Base-by-base conservation (phyloP, 1,140 invertebrate genomes). In the Lasaia peninsularis region DNA sequence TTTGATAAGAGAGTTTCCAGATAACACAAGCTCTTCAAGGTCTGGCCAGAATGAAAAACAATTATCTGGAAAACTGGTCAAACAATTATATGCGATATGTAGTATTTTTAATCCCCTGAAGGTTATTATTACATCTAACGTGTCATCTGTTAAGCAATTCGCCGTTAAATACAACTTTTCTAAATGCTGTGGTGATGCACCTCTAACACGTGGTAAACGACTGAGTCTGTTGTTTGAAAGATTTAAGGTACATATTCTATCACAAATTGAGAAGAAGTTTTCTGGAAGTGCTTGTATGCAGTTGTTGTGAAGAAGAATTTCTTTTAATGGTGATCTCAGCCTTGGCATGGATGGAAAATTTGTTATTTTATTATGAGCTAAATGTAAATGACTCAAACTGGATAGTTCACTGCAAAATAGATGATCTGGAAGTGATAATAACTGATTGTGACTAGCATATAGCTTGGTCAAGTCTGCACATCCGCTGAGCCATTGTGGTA, bases 401-500 rank as follows among this genome's bases (percentile, higher is more conserved):
- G 91, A 91, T 12, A 94, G 92, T 76, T 95, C 93, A 67, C 93
- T 93, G 62, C 92, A 94, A 60, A 95, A 92, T 49, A 96, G 76
- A 72, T 94, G 92, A 35, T 95, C 93, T 20, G 93, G 94, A 4
- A 96, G 84, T 5, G 91, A 91, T 21, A 91, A 91, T 48, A 96
- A 73, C 21, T 91, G 85, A 72, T 96, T 96, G 75, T 96, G 94
- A 28, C 93, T 93, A 5, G 94, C 95, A 71, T 93, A 93, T 20
- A 96, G 88, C 16, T 92, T 92, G 24, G 92, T 91, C 35, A 96
- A 87, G 54, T 94, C 91, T n/a, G 92, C 92, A 66, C 95, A 93
- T n/a, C 93, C 92, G 18, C 92, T 92, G 33, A 94, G 89, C 95
- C 95, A 96, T 69, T 94, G 93, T 0, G 95, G 95, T 37, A 96